Percentiles rank a stretch among this genome's conserved stretches.
phyloP scores from a whole-genome alignment of 2,113 vertebrate species.

The Ondatra zibethicus region DNA sequence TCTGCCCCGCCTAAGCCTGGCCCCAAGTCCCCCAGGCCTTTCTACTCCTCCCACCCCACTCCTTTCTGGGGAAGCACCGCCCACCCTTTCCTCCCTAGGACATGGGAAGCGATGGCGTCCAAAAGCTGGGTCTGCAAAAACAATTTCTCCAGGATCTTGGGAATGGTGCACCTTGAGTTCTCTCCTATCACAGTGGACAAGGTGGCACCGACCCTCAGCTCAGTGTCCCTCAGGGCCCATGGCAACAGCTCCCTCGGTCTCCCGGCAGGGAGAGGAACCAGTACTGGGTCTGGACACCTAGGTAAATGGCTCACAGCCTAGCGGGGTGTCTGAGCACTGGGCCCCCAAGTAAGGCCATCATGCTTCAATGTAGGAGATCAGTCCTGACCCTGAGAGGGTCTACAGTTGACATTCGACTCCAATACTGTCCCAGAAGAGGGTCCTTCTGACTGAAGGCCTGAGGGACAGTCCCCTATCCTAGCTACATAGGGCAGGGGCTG shows the following conservation, averaged over 20 bases:
- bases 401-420: neutral
- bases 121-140: slow-evolving; percentile 57
- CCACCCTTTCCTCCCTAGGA: neutral
- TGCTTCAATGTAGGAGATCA: neutral
- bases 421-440: neutral
- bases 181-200: neutral
- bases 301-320: neutral
- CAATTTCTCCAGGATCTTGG: slow-evolving; percentile 39
- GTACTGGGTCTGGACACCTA: no score
- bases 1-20: slow-evolving; percentile 15
- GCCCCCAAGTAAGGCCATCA: neutral
- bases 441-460: no score
- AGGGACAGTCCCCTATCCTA: fast-evolving
- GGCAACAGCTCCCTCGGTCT: no score
- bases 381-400: neutral
- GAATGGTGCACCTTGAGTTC: slow-evolving; percentile 49
- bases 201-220: neutral
- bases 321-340: fast-evolving
- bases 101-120: slow-evolving; percentile 41
- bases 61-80: slow-evolving; percentile 59
- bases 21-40: slow-evolving; percentile 53
- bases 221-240: neutral
- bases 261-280: neutral
- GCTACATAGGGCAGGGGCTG: neutral
- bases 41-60: neutral